Base-by-base conservation (phyloP, 2,113 vertebrate species). In the Salvelinus sp. region DNA sequence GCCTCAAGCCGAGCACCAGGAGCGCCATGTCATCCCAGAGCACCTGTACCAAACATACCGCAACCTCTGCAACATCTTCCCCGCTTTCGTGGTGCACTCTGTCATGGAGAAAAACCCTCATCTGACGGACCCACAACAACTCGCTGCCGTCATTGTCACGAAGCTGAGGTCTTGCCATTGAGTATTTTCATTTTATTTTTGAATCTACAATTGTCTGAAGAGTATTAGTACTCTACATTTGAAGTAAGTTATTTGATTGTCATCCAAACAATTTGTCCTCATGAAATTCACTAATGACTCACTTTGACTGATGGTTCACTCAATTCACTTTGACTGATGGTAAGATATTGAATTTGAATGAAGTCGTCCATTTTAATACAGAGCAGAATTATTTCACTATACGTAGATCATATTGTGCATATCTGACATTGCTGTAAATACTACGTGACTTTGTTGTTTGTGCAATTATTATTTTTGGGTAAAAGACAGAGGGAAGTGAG, bases 71-170 rank as follows among this genome's bases (percentile, higher is more conserved):
- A 99, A 99, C 92, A 99, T 99, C 84, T 99, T 99, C 83, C 98
- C 98, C 68, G 94, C 96, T 7, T 94, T 95, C 30, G 90, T 99
- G 22, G 98, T 99, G 73, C 97, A 97, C 87, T 94, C 96, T 1
- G 98, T 99, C 58, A 99, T 99, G 98, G 98, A 98, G 86, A 98
- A 98, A 89, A 98, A 99, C 85, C 98, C 97, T 75, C 97, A 98
- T 86, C 92, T 96, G 89, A 97, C 95, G 70, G 98, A 99, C 82
- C 96, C 98, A 44, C 98, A 99, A 68, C 97, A 99, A 86, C 92
- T 99, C 69, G 98, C 98, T 70, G 97, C 97, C 70, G 92, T 98
- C 87, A 99, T 99, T 76, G 98, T 99, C 81, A 94, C 97, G 69
- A 98, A 96, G 89, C 91, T 99, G 88, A 94, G 96, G 90, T 95